Evolutionary conservation across 1,140 invertebrate genomes (phyloP).

Genomic region (Euglossa dilemma): DNA sequence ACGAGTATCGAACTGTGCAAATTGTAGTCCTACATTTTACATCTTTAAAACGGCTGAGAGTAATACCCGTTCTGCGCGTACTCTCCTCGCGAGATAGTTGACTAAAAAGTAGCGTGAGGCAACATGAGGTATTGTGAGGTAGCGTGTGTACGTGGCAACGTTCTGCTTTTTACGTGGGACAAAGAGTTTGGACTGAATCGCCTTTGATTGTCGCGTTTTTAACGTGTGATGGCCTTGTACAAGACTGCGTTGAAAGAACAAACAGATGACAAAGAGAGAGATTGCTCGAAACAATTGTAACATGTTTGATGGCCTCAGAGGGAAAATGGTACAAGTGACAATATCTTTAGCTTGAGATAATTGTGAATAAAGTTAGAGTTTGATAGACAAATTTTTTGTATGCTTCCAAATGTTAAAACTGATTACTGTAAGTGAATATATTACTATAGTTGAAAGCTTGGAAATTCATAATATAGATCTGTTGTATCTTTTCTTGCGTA

Average conservation of each 20-base stretch:
- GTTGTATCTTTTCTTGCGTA: no score
- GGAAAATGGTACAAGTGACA: no score
- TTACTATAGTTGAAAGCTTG: no score
- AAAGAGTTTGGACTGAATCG: neutral
- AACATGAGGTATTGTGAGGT: conserved; percentile 1
- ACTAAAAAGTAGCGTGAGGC: conserved; percentile 15
- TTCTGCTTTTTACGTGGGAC: neutral
- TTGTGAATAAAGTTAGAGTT: no score
- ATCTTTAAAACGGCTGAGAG: conserved; percentile 46
- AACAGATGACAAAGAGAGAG: neutral
- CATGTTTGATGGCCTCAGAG: no score
- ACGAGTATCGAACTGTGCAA: conserved; percentile 45
- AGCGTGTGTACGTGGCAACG: conserved; percentile 33
- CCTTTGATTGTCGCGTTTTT: neutral
- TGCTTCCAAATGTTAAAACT: no score
- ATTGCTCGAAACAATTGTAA: neutral
- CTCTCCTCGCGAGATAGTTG: conserved; percentile 35
- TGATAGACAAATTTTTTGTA: no score
- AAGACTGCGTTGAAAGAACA: no score
- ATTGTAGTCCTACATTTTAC: conserved; percentile 56
- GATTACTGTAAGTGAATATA: no score
- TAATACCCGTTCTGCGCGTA: conserved; percentile 36
- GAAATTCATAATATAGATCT: no score
- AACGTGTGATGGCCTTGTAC: neutral
- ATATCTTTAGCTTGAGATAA: no score